These are phyloP conservation scores for Uloborus plumipes DNA, from an alignment of 2,888 invertebrate species.

Conservation along the genomic window DNA sequence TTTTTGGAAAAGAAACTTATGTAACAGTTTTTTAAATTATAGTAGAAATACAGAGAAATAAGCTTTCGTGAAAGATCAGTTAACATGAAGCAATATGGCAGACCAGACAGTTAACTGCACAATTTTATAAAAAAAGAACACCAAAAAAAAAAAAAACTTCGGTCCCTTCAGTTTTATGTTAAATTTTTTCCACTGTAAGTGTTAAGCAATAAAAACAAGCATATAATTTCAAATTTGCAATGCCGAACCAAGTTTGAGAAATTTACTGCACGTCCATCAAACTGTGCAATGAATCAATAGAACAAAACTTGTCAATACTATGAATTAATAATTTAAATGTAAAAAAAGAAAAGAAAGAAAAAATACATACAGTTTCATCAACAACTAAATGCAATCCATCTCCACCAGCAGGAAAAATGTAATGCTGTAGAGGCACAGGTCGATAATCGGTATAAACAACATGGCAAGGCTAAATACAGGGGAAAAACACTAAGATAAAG, in stretches of 20 bases:
- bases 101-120: too few species aligned
- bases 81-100: too few species aligned
- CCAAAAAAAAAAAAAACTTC: too few species aligned
- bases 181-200: too few species aligned
- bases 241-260: background rate
- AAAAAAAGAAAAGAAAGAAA: background rate
- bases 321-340: background rate
- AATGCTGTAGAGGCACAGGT: constrained; percentile 98
- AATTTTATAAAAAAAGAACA: too few species aligned
- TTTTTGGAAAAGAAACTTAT: too few species aligned
- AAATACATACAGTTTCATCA: constrained; percentile 81
- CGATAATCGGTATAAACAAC: constrained; percentile 99
- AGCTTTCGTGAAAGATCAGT: too few species aligned
- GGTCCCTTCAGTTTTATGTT: too few species aligned
- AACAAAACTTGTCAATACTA: background rate
- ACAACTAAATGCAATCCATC: constrained; percentile 95
- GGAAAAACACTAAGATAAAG: background rate
- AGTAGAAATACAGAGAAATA: too few species aligned
- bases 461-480: constrained; percentile 87
- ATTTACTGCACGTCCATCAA: too few species aligned
- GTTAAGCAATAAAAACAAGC: background rate
- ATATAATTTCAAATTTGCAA: background rate
- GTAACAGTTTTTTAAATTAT: too few species aligned
- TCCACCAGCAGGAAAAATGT: constrained; percentile 96
- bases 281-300: background rate